Conservation (phyloP, 2,113 vertebrate species). For the Arothron firmamentum region DNA sequence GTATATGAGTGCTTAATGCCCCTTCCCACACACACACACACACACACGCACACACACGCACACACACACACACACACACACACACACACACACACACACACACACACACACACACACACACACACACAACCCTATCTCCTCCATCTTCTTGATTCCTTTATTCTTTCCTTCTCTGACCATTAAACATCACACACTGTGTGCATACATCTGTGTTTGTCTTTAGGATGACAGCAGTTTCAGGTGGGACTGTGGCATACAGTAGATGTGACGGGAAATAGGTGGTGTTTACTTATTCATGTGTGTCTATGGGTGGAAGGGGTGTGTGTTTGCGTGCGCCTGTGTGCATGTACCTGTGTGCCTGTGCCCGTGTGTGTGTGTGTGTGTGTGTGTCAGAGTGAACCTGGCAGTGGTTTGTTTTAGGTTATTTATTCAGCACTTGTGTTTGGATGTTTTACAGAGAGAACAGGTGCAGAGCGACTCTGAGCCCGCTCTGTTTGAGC, state of each 20-base stretch:
- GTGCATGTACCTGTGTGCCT: conserved; percentile 10
- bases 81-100: too few species aligned
- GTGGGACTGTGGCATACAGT: conserved; percentile 66
- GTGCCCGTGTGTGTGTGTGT: conserved; percentile 26
- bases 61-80: too few species aligned
- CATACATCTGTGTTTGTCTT: conserved; percentile 47
- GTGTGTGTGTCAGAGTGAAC: conserved; percentile 45
- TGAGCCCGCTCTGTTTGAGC: conserved; percentile 66
- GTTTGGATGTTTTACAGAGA: conserved; percentile 79
- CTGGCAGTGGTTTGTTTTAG: conserved; percentile 67
- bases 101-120: not conserved
- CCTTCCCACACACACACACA: not conserved
- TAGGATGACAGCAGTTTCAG: conserved; percentile 56
- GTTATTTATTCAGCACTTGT: conserved; percentile 76
- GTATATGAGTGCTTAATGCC: conserved; percentile 55
- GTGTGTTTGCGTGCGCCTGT: conserved; percentile 22
- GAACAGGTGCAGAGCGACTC: conserved; percentile 75
- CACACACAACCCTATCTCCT: not conserved
- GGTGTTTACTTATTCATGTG: conserved; percentile 36
- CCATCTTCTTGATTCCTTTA: conserved; percentile 17
- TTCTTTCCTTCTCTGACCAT: conserved; percentile 49
- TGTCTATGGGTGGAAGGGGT: conserved; percentile 21
- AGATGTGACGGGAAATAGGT: conserved; percentile 57
- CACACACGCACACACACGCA: not conserved
- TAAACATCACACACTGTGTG: conserved; percentile 35